Evolutionary conservation across 2,888 invertebrate species (phyloP).

Genomic region (Agonopterix subpropinquella): DNA sequence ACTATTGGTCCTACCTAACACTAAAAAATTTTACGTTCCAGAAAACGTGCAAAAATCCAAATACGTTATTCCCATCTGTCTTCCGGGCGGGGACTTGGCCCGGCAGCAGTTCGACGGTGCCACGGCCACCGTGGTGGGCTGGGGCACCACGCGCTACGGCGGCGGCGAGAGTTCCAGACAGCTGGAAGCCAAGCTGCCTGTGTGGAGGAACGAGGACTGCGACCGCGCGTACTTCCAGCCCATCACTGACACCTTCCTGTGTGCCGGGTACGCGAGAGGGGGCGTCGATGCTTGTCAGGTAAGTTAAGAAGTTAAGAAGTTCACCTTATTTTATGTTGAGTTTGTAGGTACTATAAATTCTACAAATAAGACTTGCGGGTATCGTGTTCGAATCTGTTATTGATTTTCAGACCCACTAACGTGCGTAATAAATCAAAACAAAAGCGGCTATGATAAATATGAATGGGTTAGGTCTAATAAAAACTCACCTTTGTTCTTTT

Average conservation of each 20-base stretch:
- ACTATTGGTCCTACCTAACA: too few species aligned
- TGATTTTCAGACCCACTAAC: too few species aligned
- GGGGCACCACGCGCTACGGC: constrained; percentile 93
- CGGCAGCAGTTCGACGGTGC: constrained; percentile 81
- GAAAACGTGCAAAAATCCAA: constrained; percentile 86
- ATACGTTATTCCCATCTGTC: constrained; percentile 91
- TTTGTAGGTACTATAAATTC: too few species aligned
- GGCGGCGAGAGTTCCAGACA: constrained; percentile 92
- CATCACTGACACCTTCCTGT: constrained; percentile 91
- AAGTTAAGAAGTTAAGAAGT: constrained; percentile 3
- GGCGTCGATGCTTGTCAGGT: constrained; percentile 96
- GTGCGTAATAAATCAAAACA: too few species aligned
- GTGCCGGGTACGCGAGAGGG: constrained; percentile 92
- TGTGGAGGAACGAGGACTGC: constrained; percentile 94
- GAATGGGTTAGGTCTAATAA: too few species aligned
- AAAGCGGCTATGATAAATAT: too few species aligned
- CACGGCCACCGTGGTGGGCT: constrained; percentile 91
- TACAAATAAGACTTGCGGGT: too few species aligned
- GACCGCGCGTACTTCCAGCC: constrained; percentile 94
- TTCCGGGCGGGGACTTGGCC: constrained; percentile 79
- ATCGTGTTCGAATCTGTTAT: too few species aligned
- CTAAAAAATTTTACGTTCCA: constrained; percentile 20
- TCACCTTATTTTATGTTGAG: too few species aligned
- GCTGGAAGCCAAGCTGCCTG: constrained; percentile 88
- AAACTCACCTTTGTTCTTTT: too few species aligned